A percentile compares a stretch with the other conserved stretches of the same genome.
Conservation (phyloP, 2,113 vertebrate species). For the Spermophilus dauricus region DNA sequence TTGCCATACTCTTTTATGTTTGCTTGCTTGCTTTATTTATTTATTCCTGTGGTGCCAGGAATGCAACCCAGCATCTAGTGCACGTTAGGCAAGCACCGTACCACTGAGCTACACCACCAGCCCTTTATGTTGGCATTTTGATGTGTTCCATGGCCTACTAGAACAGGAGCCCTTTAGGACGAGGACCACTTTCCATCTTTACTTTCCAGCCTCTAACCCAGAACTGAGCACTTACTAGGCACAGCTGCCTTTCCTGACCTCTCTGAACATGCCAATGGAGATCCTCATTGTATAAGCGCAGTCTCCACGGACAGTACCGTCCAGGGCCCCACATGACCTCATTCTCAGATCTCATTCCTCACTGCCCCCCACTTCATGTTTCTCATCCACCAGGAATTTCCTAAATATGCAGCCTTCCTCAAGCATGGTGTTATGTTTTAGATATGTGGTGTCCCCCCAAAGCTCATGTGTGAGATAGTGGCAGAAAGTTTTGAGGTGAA, state of each 20-base stretch:
- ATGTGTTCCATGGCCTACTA: background rate
- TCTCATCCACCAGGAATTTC: background rate
- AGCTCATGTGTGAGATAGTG: too few relatives aligned
- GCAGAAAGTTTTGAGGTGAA: too few relatives aligned
- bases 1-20: background rate
- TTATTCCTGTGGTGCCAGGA: too few relatives aligned
- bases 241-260: background rate
- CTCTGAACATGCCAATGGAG: background rate
- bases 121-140: background rate
- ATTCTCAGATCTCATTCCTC: background rate
- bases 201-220: background rate
- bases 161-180: background rate
- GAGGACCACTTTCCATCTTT: background rate
- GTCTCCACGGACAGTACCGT: background rate
- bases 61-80: too few relatives aligned
- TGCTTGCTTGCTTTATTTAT: background rate
- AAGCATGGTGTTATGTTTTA: background rate
- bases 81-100: too few relatives aligned
- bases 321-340: fast-evolving
- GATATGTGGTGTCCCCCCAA: too few relatives aligned
- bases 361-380: background rate
- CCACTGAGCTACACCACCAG: too few relatives aligned
- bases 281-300: background rate
- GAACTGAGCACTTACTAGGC: background rate
- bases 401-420: background rate